Base-by-base conservation (phyloP, 2,113 vertebrate species). In the Orthonyx spaldingii region DNA sequence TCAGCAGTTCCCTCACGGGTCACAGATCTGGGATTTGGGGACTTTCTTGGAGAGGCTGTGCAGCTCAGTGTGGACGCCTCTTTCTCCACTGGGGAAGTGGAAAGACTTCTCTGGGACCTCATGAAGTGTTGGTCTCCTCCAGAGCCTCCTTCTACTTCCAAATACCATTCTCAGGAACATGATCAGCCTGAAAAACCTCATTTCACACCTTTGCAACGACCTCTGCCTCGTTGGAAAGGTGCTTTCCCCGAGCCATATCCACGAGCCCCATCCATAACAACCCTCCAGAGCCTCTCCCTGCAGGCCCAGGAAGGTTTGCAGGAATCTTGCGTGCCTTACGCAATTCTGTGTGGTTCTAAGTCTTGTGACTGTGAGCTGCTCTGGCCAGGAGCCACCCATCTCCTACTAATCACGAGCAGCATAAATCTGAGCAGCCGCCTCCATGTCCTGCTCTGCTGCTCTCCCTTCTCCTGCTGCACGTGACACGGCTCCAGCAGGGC, bases 331-430 rank as follows among this genome's bases (percentile, higher is more conserved):
- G 3, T 80, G 69, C 83, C 90, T 97, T 95, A 88, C 41, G 28
- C 95, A 97, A 95, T 75, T 55, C 83, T 15, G 41, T 63, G 95
- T 94, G 94, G 80, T 95, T 96, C 65, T 75, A 19, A 90, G 93
- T 97, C 97, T 97, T 97, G 96, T 97, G 97, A 97, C 94, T 95
- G 57, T 97, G 95, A 97, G 95, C 88, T 96, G 23, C 93, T 78
- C 90, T 97, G 96, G 94, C 93, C 89, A 92, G 74, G 77, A 95
- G 92, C 96, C 92, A 95, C 84, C 65, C 91, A 91, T 96, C 94
- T 87, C 88, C 33, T 93, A 13, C 80, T 96, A 77, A 90, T 94
- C 81, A 94, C 59, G 53, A 71, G 83, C 80, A 94, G 86, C 85
- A 92, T 63, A 89, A 93, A 95, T 96, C 90, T 71, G 93, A 95